phyloP scores from a whole-genome alignment of 1,140 invertebrate species.

The Heliconius hermathena region DNA sequence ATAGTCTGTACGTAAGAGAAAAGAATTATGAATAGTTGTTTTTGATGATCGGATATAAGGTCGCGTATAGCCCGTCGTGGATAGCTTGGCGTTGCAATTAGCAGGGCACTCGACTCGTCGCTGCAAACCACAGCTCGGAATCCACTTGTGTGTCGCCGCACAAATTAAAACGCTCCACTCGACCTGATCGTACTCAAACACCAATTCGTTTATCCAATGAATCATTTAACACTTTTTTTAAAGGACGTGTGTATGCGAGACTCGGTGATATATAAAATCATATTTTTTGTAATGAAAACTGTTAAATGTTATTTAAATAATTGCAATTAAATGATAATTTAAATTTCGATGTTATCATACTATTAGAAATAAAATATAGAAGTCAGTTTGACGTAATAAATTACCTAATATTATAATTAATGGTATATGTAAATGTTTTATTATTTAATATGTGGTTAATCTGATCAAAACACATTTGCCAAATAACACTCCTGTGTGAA shows the following conservation, averaged over 20 bases:
- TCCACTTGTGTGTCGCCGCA: slow-evolving; percentile 77
- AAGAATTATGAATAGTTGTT: slow-evolving; percentile 42
- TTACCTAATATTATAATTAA: too few species aligned
- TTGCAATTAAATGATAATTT: too few species aligned
- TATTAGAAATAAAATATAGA: too few species aligned
- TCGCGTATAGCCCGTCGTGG: slow-evolving; percentile 52
- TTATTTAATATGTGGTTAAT: too few species aligned
- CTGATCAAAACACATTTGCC: background rate
- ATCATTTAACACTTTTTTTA: slow-evolving; percentile 47
- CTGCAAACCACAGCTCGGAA: slow-evolving; percentile 66
- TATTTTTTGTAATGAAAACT: background rate
- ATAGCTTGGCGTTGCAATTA: slow-evolving; percentile 76
- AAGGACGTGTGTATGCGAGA: background rate
- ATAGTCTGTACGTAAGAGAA: background rate
- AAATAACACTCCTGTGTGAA: slow-evolving; percentile 43
- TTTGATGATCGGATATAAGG: slow-evolving; percentile 54
- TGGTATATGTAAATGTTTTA: too few species aligned
- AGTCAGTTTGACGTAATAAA: too few species aligned
- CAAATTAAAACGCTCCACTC: slow-evolving; percentile 80
- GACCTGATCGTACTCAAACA: slow-evolving; percentile 70
- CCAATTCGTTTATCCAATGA: slow-evolving; percentile 70
- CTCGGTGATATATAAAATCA: background rate
- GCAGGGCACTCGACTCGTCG: slow-evolving; percentile 74
- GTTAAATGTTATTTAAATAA: background rate
- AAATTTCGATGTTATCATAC: too few species aligned